Evolutionary conservation across 2,797 vertebrate species (phyloP).

Genomic region (Sebastes alutus): DNA sequence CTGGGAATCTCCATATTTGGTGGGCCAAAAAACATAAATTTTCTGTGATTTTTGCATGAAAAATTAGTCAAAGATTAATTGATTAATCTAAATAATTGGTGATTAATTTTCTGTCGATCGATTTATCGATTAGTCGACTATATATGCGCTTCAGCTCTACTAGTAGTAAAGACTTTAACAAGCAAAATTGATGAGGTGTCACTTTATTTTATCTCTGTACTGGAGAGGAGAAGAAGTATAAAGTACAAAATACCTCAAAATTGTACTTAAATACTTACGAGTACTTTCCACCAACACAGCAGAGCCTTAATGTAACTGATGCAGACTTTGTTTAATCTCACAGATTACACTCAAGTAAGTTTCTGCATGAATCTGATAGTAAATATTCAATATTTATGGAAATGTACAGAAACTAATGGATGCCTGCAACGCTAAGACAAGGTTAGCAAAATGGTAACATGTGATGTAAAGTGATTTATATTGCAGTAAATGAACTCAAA

Average conservation of each 20-base stretch:
- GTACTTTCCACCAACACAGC: too few species aligned
- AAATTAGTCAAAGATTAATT: accelerated
- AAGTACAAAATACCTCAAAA: not conserved
- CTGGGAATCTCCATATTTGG: accelerated
- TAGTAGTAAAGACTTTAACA: too few species aligned
- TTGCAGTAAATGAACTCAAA: not conserved
- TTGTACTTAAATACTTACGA: too few species aligned
- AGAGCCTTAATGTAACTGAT: not conserved
- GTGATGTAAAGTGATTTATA: not conserved
- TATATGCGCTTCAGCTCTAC: too few species aligned
- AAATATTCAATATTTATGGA: not conserved
- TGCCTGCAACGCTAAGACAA: not conserved
- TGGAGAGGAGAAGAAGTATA: not conserved
- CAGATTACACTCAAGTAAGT: too few species aligned
- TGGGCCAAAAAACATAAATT: accelerated
- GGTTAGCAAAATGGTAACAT: not conserved
- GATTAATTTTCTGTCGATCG: too few species aligned
- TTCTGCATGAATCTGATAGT: not conserved
- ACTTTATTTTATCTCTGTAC: not conserved
- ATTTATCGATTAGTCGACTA: too few species aligned
- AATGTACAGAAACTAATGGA: not conserved
- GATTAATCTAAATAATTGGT: too few species aligned
- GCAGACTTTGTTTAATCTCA: not conserved
- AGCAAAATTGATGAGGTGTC: too few species aligned
- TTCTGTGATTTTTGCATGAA: too few species aligned